Evolutionary conservation across 92 coral and sea anemone species (phyloP).

Genomic region (Heteractis magnifica): DNA sequence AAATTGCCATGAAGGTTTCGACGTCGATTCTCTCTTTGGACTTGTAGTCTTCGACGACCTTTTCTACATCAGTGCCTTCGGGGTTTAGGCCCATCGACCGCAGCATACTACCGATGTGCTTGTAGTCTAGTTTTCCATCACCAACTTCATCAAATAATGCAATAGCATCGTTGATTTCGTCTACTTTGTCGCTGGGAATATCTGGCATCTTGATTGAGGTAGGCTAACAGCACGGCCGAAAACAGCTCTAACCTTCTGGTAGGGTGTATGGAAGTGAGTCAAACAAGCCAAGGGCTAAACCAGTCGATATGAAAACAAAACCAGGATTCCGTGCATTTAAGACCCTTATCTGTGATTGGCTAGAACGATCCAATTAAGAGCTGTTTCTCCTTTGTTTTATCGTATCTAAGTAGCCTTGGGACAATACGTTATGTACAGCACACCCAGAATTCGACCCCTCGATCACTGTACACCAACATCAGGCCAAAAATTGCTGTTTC

Average conservation of each 20-base stretch:
- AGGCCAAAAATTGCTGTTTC: conserved; percentile 13
- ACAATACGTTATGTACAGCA: not conserved
- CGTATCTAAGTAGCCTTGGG: not conserved
- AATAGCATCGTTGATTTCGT: conserved; percentile 80
- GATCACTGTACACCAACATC: not conserved
- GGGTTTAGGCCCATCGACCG: conserved; percentile 91
- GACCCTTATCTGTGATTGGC: conserved; percentile 5
- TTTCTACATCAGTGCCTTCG: conserved; percentile 65
- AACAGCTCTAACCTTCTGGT: conserved; percentile 14
- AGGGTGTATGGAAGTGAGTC: conserved; percentile 28
- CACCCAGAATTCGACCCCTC: not conserved
- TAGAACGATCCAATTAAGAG: not conserved
- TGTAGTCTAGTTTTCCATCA: conserved; percentile 72
- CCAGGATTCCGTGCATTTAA: not conserved
- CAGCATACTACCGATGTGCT: conserved; percentile 63
- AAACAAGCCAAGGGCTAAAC: not conserved
- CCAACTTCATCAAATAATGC: conserved; percentile 82
- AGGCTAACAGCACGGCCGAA: not conserved
- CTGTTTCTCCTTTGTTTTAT: not conserved
- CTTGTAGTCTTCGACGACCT: conserved; percentile 66
- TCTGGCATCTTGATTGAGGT: conserved; percentile 11
- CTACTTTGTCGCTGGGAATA: conserved; percentile 54
- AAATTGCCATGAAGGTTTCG: conserved; percentile 74
- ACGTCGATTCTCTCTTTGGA: conserved; percentile 56
- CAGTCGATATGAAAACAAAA: not conserved